Percentiles rank a stretch among this genome's conserved stretches.
Conservation (phyloP, 2,113 vertebrate species). For the Vombatus ursinus region DNA sequence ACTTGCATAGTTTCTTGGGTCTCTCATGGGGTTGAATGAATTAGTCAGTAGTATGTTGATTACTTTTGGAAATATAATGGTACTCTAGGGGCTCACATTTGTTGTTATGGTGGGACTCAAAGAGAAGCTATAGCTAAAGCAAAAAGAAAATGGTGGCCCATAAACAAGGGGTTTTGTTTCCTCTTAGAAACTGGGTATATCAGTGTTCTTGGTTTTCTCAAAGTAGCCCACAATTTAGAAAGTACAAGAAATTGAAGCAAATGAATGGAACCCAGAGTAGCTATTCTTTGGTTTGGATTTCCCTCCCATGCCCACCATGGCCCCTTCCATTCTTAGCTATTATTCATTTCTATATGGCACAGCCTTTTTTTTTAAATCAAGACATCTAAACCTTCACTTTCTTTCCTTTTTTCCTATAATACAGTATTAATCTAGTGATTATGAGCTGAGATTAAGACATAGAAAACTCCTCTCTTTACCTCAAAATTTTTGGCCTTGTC, state of each 20-base stretch:
- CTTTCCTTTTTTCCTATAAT: neutral
- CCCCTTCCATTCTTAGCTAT: neutral
- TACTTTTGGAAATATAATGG: neutral
- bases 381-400: neutral
- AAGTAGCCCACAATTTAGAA: neutral
- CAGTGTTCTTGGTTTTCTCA: neutral
- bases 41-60: neutral
- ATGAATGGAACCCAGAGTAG: neutral
- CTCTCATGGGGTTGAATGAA: neutral
- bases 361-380: neutral
- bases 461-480: neutral
- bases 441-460: neutral
- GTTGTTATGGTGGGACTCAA: neutral
- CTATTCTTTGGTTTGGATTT: neutral
- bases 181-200: neutral
- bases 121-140: neutral
- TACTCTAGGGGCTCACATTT: neutral
- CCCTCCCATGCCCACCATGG: neutral
- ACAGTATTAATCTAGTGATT: neutral
- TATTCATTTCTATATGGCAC: neutral
- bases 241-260: neutral
- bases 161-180: neutral
- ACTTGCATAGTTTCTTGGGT: neutral
- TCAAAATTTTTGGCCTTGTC: neutral
- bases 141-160: neutral